Percentiles rank a stretch among this genome's conserved stretches.
phyloP scores from a whole-genome alignment of 1,140 invertebrate genomes.

The Pseudoatta argentina region DNA sequence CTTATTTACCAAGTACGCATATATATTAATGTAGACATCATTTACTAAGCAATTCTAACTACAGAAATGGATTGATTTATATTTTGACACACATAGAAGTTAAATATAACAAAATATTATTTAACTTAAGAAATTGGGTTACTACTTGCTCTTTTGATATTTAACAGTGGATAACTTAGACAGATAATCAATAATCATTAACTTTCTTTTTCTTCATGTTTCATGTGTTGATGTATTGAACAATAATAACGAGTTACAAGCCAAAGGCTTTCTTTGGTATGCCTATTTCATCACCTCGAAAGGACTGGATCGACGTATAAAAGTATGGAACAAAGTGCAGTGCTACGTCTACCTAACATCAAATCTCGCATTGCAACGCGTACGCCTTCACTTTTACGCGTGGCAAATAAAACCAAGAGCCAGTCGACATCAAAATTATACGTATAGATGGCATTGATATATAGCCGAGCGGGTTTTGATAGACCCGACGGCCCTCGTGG shows the following conservation, averaged over 20 bases:
- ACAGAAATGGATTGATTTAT: too few relatives aligned
- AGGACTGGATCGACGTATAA: slow-evolving; percentile 13
- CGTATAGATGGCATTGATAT: slow-evolving; percentile 82
- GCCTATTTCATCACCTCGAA: background rate
- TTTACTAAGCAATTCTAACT: too few relatives aligned
- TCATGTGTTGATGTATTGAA: background rate
- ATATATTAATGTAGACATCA: too few relatives aligned
- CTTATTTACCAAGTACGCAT: too few relatives aligned
- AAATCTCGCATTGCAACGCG: slow-evolving; percentile 62
- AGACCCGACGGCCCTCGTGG: slow-evolving; percentile 74
- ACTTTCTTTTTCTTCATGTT: background rate
- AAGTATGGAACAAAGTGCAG: slow-evolving; percentile 31
- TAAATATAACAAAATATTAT: too few relatives aligned
- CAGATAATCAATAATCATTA: background rate
- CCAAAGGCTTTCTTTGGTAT: background rate
- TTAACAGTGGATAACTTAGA: background rate
- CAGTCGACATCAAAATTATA: slow-evolving; percentile 82
- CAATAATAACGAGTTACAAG: slow-evolving; percentile 31
- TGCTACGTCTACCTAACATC: slow-evolving; percentile 19
- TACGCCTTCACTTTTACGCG: slow-evolving; percentile 72
- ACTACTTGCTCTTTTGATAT: too few relatives aligned
- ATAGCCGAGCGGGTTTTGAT: slow-evolving; percentile 81
- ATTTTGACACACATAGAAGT: too few relatives aligned
- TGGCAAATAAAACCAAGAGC: slow-evolving; percentile 69
- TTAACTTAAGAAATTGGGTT: too few relatives aligned